Base-by-base conservation (phyloP, 1,140 invertebrate genomes). In the Drosophila santomea region DNA sequence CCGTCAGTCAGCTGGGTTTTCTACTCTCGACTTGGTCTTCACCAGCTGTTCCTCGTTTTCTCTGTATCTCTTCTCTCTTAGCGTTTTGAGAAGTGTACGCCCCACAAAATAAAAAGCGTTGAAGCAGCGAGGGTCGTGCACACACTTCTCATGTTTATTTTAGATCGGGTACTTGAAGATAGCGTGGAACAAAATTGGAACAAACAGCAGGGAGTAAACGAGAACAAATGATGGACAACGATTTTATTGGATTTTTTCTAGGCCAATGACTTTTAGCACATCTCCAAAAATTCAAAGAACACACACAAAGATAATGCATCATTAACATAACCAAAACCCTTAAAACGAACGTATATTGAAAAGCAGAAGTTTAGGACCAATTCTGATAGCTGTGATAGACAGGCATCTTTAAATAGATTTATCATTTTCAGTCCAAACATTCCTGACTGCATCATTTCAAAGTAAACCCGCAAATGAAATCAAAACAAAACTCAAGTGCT, bases 91-190 rank as follows among this genome's bases (percentile, higher is more conserved):
- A 50, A 59, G 61, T 41, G 56, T 58, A 86, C 78, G 67, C 81
- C 81, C 81, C 78, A 32, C 32, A 32, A 67, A 69, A 80, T 74
- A 78, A 57, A 57, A 61, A 78, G 66, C 59, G 25, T 50, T 69
- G 56, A 43, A 62, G 25, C 55, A 25, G 20, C 79, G 61, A 82
- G 74, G 64, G 51, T 56, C 50, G 48, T 48, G 43, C 43, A 36
- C 48, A 39, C 52, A 61, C 55, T 66, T 55, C 48, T 61, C 44
- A 39, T 75, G 71, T 74, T 84, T 80, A 72, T 80, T 84, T 84
- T 61, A 84, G 72, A 84, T 84, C 48, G 48, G 54, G 63, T 54
- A 56, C 48, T 47, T 59, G 1, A 17, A 66, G 80, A 76, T 84
- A 76, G 57, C 73, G 39, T 2, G 14, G 14, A 17, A 64, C 23